A percentile compares a stretch with the other conserved stretches of the same genome.
Conservation (phyloP, 2,797 vertebrate species). For the Halcyon leucocephala region DNA sequence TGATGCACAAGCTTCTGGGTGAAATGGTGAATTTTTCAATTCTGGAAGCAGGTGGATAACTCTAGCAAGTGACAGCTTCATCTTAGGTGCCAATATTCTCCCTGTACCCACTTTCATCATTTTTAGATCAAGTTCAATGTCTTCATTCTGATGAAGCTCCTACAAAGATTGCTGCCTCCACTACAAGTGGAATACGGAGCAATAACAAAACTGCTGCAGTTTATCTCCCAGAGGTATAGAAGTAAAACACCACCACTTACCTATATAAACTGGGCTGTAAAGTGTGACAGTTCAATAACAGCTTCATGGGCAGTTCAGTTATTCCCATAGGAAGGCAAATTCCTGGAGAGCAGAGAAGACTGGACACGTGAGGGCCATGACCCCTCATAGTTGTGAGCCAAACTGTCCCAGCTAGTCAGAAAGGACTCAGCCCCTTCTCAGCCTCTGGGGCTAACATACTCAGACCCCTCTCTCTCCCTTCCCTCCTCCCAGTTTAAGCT, state of each 20-base stretch:
- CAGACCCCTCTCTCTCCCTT: not conserved
- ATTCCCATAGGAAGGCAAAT: not conserved
- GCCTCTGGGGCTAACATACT: not conserved
- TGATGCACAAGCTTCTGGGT: not conserved
- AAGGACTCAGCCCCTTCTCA: not conserved
- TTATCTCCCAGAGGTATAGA: conserved; percentile 67
- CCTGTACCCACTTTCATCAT: conserved; percentile 43
- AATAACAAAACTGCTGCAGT: conserved; percentile 49
- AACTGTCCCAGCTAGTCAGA: fast-evolving
- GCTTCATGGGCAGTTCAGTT: conserved; percentile 6
- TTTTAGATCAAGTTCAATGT: conserved; percentile 58
- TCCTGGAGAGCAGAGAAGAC: not conserved
- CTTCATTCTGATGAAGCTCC: conserved; percentile 49
- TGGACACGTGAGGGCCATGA: not conserved
- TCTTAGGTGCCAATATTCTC: conserved; percentile 57
- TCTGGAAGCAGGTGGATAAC: conserved; percentile 48
- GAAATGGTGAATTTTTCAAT: conserved; percentile 21
- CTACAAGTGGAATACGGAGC: not conserved
- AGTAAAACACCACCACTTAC: conserved; percentile 58
- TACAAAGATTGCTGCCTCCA: conserved; percentile 52
- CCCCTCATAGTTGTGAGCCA: not conserved
- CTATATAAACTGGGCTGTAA: conserved; percentile 57
- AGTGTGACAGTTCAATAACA: conserved; percentile 64
- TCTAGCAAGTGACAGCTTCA: conserved; percentile 60
- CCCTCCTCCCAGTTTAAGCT: not conserved